Evolutionary conservation across 2,797 vertebrate genomes (phyloP).

Genomic region (Mallotus villosus): DNA sequence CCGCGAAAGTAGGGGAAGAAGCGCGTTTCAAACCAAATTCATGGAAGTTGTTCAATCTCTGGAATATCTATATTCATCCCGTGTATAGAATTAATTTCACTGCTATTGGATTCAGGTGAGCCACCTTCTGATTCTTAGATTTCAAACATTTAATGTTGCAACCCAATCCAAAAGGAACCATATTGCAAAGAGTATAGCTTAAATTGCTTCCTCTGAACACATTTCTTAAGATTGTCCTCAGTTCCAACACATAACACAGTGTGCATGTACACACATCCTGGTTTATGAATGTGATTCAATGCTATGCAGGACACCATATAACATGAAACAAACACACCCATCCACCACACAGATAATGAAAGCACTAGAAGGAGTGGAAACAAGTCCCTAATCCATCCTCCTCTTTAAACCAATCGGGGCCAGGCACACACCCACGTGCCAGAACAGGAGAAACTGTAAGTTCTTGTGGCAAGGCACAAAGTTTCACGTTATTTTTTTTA

Average conservation of each 20-base stretch:
- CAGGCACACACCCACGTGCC: conserved; percentile 69
- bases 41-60: too few species aligned
- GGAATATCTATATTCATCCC: too few species aligned
- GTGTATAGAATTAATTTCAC: too few species aligned
- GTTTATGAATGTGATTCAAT: conserved; percentile 57
- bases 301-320: conserved; percentile 44
- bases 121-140: neutral
- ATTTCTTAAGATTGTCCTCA: conserved; percentile 64
- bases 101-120: neutral
- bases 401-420: conserved; percentile 35
- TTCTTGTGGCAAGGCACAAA: conserved; percentile 84
- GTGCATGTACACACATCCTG: conserved; percentile 38
- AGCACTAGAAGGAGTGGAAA: conserved; percentile 14
- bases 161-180: conserved; percentile 26
- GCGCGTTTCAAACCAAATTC: too few species aligned
- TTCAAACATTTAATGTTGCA: neutral
- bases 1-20: neutral
- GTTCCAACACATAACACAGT: conserved; percentile 41
- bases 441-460: conserved; percentile 40
- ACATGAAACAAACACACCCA: conserved; percentile 23
- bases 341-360: conserved; percentile 22
- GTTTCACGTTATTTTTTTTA: conserved; percentile 39
- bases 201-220: conserved; percentile 52
- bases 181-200: conserved; percentile 39
- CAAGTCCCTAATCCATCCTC: neutral